A percentile compares a stretch with the other conserved stretches of the same genome.
Conservation (phyloP, 2,113 vertebrate genomes). For the Uria lomvia region DNA sequence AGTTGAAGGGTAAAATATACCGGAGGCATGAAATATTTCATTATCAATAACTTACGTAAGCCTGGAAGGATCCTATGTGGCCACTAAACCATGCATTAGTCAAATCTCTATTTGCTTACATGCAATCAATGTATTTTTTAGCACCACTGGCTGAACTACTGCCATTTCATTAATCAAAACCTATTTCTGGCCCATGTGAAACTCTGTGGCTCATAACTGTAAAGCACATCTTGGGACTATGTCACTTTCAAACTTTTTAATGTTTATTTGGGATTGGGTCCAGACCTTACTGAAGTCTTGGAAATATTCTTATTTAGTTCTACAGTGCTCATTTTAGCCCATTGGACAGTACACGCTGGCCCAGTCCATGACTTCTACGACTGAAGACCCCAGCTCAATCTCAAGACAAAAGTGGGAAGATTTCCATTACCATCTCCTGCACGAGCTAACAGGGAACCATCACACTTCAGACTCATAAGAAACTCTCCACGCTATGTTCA, state of each 20-base stretch:
- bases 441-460: not conserved
- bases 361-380: accelerated
- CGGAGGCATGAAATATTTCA: not conserved
- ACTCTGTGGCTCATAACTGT: not conserved
- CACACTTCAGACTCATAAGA: not conserved
- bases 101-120: not conserved
- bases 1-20: not conserved
- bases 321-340: not conserved
- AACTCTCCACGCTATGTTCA: not conserved
- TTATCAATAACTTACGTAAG: not conserved
- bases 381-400: not conserved
- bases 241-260: not conserved
- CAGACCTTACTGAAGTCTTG: not conserved
- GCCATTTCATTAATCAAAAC: not conserved
- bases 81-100: not conserved
- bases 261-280: not conserved
- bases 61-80: not conserved
- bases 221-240: not conserved
- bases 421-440: not conserved
- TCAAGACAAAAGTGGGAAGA: not conserved
- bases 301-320: not conserved
- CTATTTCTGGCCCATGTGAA: not conserved
- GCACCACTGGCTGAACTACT: not conserved
- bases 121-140: not conserved
- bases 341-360: not conserved